A percentile compares a stretch with the other conserved stretches of the same genome.
Evolutionary conservation across 2,113 vertebrate genomes (phyloP).

Genomic region (Climacteris rufus): DNA sequence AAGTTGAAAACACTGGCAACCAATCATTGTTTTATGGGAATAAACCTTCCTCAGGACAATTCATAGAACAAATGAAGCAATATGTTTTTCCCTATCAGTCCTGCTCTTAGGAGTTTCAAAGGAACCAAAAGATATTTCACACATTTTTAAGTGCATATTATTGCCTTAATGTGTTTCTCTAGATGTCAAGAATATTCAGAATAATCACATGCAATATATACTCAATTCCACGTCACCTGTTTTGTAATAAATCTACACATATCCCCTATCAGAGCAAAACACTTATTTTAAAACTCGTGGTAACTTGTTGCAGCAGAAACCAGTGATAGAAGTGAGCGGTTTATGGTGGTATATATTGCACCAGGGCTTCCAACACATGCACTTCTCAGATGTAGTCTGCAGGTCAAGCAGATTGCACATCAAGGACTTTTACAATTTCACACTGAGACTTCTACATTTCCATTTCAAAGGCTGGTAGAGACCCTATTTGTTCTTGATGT

Average conservation of each 20-base stretch:
- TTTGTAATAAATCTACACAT: neutral
- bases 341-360: neutral
- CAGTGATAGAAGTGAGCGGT: neutral
- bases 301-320: neutral
- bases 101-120: neutral
- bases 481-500: neutral
- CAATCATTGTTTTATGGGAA: neutral
- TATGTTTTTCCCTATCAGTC: neutral
- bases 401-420: neutral
- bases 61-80: neutral
- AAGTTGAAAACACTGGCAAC: neutral
- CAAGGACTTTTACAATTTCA: constrained; percentile 31
- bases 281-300: neutral
- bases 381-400: neutral
- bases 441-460: constrained; percentile 7
- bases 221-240: neutral
- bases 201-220: neutral
- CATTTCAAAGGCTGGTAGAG: constrained; percentile 38
- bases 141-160: neutral
- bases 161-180: neutral
- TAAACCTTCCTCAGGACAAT: neutral
- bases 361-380: neutral
- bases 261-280: neutral
- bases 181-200: neutral
- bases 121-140: neutral